Base-by-base conservation (phyloP, 2,888 invertebrate species). In the Tetragonula carbonaria region DNA sequence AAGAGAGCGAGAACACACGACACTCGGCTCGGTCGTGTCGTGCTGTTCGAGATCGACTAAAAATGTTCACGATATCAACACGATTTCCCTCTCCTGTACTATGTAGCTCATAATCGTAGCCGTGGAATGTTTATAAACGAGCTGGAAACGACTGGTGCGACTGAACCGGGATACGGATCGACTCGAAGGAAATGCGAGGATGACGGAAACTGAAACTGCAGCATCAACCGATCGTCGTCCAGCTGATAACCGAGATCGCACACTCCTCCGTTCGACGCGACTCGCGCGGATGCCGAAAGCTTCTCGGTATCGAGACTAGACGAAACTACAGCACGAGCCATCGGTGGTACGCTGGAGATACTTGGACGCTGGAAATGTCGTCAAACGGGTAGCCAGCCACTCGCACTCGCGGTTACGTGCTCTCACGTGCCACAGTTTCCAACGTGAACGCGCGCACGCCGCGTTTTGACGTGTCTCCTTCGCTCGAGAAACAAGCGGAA, bases 281-380 rank as follows among this genome's bases (percentile, higher is more conserved):
- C 23, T 28, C 23, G 76, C 23, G 33, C 55, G 45, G n/a, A 81
- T 50, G 23, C 55, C 68, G 63, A 21, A 38, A 45, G 57, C 67
- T 84, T 66, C 74, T 59, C 74, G 74, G 50, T 51, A 59, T 84
- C 71, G 65, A 71, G 66, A 62, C 50, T 33, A 33, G 33, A 23
- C 28, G 23, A 70, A 53, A 70, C 45, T 38, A 53, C 72, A 70
- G 21, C 74, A 45, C 85, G 79, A 79, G 79, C 79, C 84, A 84
- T 79, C 75, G 79, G 68, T 84, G 3, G 33, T 53, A 38, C 23
- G 23, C 23, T 23, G 23, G 16, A 38, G 28, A 53, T 78, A 57
- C 57, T 51, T 73, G 45, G 14, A 28, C 45, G 65, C 33, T 59
- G 28, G 59, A 71, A 66, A 59, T 65, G 68, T 74, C 83, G 63